Percentiles rank a stretch among this genome's conserved stretches.
These are phyloP conservation scores for Pheosia tremula DNA, from an alignment of 2,888 invertebrate species.

Conservation along the genomic window DNA sequence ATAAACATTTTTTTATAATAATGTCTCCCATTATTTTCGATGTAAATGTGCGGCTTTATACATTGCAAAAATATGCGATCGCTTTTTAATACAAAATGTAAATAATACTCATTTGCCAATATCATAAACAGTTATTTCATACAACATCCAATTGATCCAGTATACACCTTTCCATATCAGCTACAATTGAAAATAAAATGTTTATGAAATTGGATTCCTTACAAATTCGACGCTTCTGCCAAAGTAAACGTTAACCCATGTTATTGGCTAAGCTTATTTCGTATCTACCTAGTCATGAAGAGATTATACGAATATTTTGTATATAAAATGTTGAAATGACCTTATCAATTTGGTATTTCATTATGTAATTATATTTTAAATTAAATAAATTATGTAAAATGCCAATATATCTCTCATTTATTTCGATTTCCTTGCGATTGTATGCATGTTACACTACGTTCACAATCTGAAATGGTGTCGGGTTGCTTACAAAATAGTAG, in stretches of 20 bases:
- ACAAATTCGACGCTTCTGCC: slow-evolving; percentile 44
- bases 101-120: slow-evolving; percentile 57
- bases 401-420: slow-evolving; percentile 24
- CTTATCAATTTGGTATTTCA: slow-evolving; percentile 61
- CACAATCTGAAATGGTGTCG: not conserved
- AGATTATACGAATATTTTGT: slow-evolving; percentile 76
- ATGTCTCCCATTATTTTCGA: slow-evolving; percentile 43
- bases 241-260: slow-evolving; percentile 43
- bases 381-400: slow-evolving; percentile 68
- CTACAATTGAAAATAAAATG: slow-evolving; percentile 13
- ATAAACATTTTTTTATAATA: slow-evolving; percentile 31
- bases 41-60: slow-evolving; percentile 65
- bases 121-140: slow-evolving; percentile 31
- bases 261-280: slow-evolving; percentile 64
- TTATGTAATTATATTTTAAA: slow-evolving; percentile 70
- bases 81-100: slow-evolving; percentile 63
- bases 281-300: slow-evolving; percentile 72
- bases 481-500: not conserved
- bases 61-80: slow-evolving; percentile 58
- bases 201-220: slow-evolving; percentile 40
- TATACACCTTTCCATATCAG: not conserved
- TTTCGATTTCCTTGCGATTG: slow-evolving; percentile 2
- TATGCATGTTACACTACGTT: no score
- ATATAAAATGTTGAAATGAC: slow-evolving; percentile 72
- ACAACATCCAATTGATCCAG: no score